Percentiles rank a stretch among this genome's conserved stretches.
Evolutionary conservation across 2,113 vertebrate genomes (phyloP).

Genomic region (Hippocampus comes): DNA sequence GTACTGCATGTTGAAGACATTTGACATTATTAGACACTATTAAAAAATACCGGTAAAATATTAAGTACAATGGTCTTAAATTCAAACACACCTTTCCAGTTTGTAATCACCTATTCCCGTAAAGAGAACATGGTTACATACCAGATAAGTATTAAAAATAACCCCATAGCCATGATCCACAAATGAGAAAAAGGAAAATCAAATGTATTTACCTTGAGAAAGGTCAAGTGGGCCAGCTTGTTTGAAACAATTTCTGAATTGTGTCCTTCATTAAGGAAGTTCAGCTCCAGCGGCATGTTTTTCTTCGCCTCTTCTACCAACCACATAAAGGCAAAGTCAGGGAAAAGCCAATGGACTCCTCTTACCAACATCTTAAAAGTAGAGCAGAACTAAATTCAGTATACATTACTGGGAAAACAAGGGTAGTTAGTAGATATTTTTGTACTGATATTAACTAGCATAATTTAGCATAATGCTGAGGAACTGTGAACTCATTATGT

Average conservation of each 20-base stretch:
- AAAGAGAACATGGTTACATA: neutral
- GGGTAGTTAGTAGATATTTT: neutral
- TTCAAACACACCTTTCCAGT: neutral
- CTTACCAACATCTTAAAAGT: constrained; percentile 78
- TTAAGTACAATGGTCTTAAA: neutral
- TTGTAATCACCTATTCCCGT: neutral
- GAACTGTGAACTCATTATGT: no score
- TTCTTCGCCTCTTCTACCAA: constrained; percentile 96
- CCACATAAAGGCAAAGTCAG: constrained; percentile 96
- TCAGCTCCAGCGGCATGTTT: constrained; percentile 91
- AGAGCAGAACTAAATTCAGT: constrained; percentile 2
- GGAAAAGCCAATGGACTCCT: constrained; percentile 88
- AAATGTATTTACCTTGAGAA: constrained; percentile 61
- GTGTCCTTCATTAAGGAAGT: constrained; percentile 92
- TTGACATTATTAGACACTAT: constrained; percentile 14
- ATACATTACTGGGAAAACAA: neutral
- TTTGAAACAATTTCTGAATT: constrained; percentile 88
- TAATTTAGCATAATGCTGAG: no score
- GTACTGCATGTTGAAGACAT: neutral
- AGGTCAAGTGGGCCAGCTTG: constrained; percentile 85
- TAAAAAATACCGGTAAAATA: constrained; percentile 3
- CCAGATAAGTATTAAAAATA: neutral
- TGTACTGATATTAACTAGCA: neutral
- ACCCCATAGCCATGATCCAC: no score
- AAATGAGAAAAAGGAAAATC: constrained; percentile 4